These are phyloP conservation scores for Psylliodes chrysocephalus DNA, from an alignment of 2,888 invertebrate species.

Conservation along the genomic window DNA sequence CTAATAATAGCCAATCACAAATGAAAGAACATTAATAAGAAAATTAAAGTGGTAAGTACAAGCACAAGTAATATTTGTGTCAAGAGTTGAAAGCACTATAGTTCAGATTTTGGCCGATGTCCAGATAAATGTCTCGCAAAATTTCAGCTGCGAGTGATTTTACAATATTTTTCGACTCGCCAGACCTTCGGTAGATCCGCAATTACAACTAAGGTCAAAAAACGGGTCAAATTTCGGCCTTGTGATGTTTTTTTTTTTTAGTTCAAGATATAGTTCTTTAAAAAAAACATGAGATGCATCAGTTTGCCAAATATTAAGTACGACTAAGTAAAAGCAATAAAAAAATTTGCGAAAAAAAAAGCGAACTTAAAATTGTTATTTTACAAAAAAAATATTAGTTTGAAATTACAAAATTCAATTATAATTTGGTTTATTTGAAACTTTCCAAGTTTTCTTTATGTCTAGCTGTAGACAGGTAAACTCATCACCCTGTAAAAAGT, in stretches of 20 bases:
- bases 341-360: too few relatives aligned
- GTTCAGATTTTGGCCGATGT: conserved; percentile 14
- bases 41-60: conserved; percentile 1
- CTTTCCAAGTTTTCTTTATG: too few relatives aligned
- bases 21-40: conserved; percentile 4
- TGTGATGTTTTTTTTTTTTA: conserved; percentile 10
- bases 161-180: conserved; percentile 11
- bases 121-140: conserved; percentile 15
- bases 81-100: conserved; percentile 26
- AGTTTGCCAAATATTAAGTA: too few relatives aligned
- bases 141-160: conserved; percentile 15
- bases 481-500: too few relatives aligned
- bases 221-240: not conserved
- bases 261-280: not conserved
- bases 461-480: too few relatives aligned
- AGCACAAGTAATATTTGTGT: conserved; percentile 17
- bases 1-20: conserved; percentile 3
- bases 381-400: too few relatives aligned
- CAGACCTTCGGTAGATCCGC: not conserved
- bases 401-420: too few relatives aligned
- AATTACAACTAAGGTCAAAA: conserved; percentile 18
- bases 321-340: too few relatives aligned
- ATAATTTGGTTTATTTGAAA: too few relatives aligned
- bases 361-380: too few relatives aligned
- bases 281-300: too few relatives aligned